Evolutionary conservation across 2,113 vertebrate species (phyloP).

Genomic region (Dasyornis broadbenti): DNA sequence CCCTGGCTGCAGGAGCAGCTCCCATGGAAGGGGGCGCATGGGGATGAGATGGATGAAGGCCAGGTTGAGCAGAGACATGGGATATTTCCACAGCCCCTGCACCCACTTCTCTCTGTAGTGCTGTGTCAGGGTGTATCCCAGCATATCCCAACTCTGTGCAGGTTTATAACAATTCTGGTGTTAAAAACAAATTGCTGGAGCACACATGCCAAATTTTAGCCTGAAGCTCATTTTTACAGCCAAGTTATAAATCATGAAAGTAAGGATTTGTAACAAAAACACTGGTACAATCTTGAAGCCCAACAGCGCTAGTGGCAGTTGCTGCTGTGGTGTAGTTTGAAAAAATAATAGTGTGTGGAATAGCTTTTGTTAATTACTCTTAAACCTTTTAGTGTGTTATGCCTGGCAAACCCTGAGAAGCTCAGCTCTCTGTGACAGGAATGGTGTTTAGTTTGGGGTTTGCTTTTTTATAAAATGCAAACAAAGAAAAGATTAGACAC

Average conservation of each 20-base stretch:
- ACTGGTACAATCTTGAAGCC: background rate
- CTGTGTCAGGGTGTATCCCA: background rate
- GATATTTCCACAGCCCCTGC: background rate
- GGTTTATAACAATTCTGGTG: background rate
- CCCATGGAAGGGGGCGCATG: rapidly evolving
- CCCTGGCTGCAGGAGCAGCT: background rate
- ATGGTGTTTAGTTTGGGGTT: slow-evolving; percentile 12
- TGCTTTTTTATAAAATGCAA: slow-evolving; percentile 36
- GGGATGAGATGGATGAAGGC: background rate
- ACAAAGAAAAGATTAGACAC: slow-evolving; percentile 65
- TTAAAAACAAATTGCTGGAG: background rate
- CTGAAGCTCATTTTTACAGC: background rate
- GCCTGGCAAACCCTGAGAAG: slow-evolving; percentile 33
- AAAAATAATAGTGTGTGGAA: slow-evolving; percentile 21
- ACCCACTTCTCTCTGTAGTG: background rate
- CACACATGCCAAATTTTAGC: background rate
- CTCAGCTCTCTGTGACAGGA: slow-evolving; percentile 37
- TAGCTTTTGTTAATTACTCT: slow-evolving; percentile 58
- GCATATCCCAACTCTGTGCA: background rate
- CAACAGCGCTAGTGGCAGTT: background rate
- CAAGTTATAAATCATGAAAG: background rate
- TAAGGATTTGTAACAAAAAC: slow-evolving; percentile 1
- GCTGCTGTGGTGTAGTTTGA: background rate
- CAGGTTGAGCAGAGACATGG: background rate
- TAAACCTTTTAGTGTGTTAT: slow-evolving; percentile 63